Evolutionary conservation across 2,888 invertebrate species (phyloP).

Genomic region (Erebia palarica): DNA sequence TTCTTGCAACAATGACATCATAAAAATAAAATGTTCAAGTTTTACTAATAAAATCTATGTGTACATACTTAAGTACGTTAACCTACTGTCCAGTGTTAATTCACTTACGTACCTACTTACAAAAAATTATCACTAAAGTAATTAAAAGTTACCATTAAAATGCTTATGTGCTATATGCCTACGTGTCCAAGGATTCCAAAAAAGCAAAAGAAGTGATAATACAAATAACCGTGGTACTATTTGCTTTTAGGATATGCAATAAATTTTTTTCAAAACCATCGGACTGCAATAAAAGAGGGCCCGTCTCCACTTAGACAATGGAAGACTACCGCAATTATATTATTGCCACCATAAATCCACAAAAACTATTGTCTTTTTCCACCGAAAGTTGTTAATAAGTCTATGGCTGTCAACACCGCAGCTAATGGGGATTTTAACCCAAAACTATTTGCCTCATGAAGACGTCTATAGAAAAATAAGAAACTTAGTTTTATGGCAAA

Average conservation of each 20-base stretch:
- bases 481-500: background rate
- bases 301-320: constrained; percentile 58
- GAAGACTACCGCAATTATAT: constrained; percentile 68
- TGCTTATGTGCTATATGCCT: background rate
- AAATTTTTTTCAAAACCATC: constrained; percentile 58
- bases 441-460: constrained; percentile 29
- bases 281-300: constrained; percentile 61
- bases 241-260: constrained; percentile 45
- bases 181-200: constrained; percentile 9
- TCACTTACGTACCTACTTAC: too few relatives aligned
- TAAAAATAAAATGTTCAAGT: too few relatives aligned
- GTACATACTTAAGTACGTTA: too few relatives aligned
- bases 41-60: too few relatives aligned
- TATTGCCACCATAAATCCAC: constrained; percentile 66
- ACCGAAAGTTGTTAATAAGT: constrained; percentile 47
- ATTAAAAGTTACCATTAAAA: too few relatives aligned
- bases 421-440: constrained; percentile 28
- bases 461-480: constrained; percentile 22
- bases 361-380: constrained; percentile 61
- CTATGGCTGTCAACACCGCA: constrained; percentile 70
- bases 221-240: constrained; percentile 2
- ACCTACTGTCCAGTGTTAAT: too few relatives aligned
- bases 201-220: background rate
- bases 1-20: too few relatives aligned
- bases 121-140: too few relatives aligned